Percentiles rank a stretch among this genome's conserved stretches.
Evolutionary conservation across 2,888 invertebrate species (phyloP).

Genomic region (Polymixis lichenea): DNA sequence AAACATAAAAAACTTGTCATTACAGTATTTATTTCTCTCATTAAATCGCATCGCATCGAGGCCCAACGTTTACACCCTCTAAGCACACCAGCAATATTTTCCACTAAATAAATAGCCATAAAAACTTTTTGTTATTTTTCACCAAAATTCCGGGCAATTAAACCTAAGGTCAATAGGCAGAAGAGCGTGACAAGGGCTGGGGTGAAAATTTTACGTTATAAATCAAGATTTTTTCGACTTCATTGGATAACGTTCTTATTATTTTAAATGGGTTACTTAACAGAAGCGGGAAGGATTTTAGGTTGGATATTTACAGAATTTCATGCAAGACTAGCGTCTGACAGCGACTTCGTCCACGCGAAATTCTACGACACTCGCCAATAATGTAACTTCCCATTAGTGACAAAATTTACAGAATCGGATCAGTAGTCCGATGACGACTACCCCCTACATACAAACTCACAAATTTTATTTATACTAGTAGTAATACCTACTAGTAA

Average conservation of each 20-base stretch:
- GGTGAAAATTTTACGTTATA: conserved; percentile 25
- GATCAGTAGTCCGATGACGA: too few relatives aligned
- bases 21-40: not conserved
- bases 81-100: not conserved
- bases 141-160: conserved; percentile 26
- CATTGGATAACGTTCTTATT: not conserved
- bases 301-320: not conserved
- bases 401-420: not conserved
- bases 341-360: too few relatives aligned
- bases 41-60: not conserved
- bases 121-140: conserved; percentile 18
- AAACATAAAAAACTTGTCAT: too few relatives aligned
- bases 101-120: conserved; percentile 1
- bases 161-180: conserved; percentile 22
- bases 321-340: not conserved
- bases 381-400: not conserved
- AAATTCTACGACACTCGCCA: too few relatives aligned
- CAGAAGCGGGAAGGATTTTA: not conserved
- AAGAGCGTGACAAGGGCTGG: not conserved
- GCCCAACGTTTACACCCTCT: not conserved
- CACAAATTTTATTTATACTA: too few relatives aligned
- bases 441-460: too few relatives aligned
- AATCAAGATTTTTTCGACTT: conserved; percentile 34
- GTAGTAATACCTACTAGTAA: too few relatives aligned
- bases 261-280: conserved; percentile 1